Percentiles rank a stretch among this genome's conserved stretches.
Evolutionary conservation across 2,797 vertebrate species (phyloP).

Genomic region (Nothura maculosa): DNA sequence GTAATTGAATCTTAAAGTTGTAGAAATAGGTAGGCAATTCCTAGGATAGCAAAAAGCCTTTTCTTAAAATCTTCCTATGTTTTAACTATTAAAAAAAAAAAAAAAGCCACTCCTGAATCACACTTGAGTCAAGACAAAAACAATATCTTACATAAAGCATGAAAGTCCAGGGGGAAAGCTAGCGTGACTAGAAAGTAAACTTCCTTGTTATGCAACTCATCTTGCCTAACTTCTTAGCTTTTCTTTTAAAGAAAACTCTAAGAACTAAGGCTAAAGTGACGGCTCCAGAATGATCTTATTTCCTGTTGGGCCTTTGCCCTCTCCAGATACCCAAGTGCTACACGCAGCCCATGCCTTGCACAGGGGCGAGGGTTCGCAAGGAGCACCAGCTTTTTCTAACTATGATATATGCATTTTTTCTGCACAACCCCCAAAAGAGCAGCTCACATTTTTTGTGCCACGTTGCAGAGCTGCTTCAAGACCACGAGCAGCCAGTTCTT

Average conservation of each 20-base stretch:
- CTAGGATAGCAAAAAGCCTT: not conserved
- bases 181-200: conserved; percentile 42
- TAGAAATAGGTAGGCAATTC: not conserved
- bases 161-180: conserved; percentile 60
- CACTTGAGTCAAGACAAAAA: not conserved
- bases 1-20: rapidly evolving
- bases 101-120: not conserved
- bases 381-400: not conserved
- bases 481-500: not conserved
- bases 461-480: not conserved
- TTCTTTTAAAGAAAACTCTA: not conserved
- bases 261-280: not conserved
- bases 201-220: not conserved
- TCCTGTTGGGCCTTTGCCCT: conserved; percentile 12
- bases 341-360: not conserved
- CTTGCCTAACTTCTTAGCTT: not conserved
- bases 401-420: no score
- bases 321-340: not conserved
- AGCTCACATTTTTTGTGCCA: not conserved
- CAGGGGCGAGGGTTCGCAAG: not conserved
- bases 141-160: conserved; percentile 57
- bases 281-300: conserved; percentile 18
- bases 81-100: not conserved
- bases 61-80: not conserved
- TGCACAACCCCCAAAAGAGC: not conserved